These are phyloP conservation scores for Lepeophtheirus salmonis DNA, from an alignment of 1,140 invertebrate species.

Conservation along the genomic window DNA sequence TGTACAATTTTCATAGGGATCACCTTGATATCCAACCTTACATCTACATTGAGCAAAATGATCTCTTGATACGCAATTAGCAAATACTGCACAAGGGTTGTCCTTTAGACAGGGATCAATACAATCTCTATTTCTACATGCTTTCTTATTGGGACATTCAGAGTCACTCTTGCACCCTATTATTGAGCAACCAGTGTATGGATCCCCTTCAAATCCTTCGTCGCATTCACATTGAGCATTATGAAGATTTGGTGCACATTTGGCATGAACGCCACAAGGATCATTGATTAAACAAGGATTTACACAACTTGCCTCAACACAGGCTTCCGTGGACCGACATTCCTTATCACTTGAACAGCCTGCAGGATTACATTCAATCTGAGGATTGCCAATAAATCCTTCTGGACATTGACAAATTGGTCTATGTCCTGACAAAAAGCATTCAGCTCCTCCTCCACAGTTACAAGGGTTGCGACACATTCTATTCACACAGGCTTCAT, in stretches of 20 bases:
- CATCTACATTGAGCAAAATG: conserved; percentile 66
- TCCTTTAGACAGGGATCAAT: conserved; percentile 54
- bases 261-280: conserved; percentile 58
- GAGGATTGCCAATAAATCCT: conserved; percentile 64
- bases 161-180: conserved; percentile 71
- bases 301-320: conserved; percentile 60
- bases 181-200: conserved; percentile 46
- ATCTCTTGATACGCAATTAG: conserved; percentile 56
- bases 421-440: conserved; percentile 56
- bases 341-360: conserved; percentile 57
- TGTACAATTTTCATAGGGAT: conserved; percentile 57
- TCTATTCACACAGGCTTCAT: conserved; percentile 61
- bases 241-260: conserved; percentile 55
- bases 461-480: conserved; percentile 66
- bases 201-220: conserved; percentile 58
- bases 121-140: conserved; percentile 66
- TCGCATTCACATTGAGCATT: conserved; percentile 54
- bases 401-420: conserved; percentile 62
- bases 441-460: conserved; percentile 63
- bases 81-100: conserved; percentile 50
- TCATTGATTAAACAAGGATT: conserved; percentile 56
- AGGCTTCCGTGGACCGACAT: conserved; percentile 52
- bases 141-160: conserved; percentile 61
- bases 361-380: conserved; percentile 49
- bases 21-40: conserved; percentile 43